Conservation (phyloP, 92 coral and sea anemone genomes). For the Anthopleura xanthogrammica region DNA sequence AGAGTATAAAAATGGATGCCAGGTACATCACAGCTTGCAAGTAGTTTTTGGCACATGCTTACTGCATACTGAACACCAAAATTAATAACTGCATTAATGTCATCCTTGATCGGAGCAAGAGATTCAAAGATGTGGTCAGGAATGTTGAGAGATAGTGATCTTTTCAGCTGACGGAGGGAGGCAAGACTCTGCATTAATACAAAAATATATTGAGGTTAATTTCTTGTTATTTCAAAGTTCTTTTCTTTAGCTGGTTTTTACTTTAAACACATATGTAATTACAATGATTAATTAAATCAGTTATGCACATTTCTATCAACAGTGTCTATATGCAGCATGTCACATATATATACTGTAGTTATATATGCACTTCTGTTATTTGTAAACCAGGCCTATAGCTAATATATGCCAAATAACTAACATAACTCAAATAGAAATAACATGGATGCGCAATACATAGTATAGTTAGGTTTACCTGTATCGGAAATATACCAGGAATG, state of each 20-base stretch:
- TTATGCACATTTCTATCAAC: neutral
- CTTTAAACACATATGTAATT: too few species aligned
- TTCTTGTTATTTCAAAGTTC: too few species aligned
- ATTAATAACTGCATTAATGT: constrained; percentile 47
- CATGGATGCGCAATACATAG: neutral
- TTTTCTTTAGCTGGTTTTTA: too few species aligned
- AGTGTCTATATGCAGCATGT: too few species aligned
- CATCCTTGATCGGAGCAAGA: constrained; percentile 63
- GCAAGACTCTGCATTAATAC: constrained; percentile 41
- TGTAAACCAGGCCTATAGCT: too few species aligned
- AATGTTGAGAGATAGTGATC: constrained; percentile 52
- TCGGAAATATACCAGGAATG: constrained; percentile 82
- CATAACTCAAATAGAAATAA: too few species aligned
- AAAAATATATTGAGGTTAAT: too few species aligned
- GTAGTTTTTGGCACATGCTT: constrained; percentile 58
- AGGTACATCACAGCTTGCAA: constrained; percentile 62
- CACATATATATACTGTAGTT: too few species aligned
- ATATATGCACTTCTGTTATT: too few species aligned
- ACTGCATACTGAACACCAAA: constrained; percentile 69
- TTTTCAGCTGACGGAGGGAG: constrained; percentile 66
- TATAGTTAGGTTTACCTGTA: constrained; percentile 51
- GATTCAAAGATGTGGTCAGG: constrained; percentile 66
- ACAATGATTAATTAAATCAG: too few species aligned
- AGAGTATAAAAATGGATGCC: constrained; percentile 81
- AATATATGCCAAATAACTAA: too few species aligned